Evolutionary conservation across 2,888 invertebrate genomes (phyloP).

Genomic region (Steinernema scapterisci): DNA sequence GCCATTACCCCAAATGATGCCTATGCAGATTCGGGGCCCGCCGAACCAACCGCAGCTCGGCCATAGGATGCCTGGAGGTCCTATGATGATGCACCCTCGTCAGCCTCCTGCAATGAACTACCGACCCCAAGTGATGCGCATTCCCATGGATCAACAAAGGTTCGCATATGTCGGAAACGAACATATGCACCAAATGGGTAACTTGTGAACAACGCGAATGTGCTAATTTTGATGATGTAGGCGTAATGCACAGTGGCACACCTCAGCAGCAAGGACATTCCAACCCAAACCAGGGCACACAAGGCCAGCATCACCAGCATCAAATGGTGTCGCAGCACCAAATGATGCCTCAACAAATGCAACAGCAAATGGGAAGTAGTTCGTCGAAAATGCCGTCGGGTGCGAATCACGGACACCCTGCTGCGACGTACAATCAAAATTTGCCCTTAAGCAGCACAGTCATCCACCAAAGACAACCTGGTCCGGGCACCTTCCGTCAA

Average conservation of each 20-base stretch:
- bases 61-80: neutral
- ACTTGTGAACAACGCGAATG: neutral
- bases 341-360: constrained; percentile 15
- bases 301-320: constrained; percentile 3
- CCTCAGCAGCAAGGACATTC: neutral
- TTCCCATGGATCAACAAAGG: neutral
- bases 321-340: constrained; percentile 8
- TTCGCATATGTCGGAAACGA: neutral
- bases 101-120: neutral
- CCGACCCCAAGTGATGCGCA: constrained; percentile 17
- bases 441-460: neutral
- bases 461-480: constrained; percentile 2
- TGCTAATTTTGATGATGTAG: neutral
- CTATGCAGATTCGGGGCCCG: neutral
- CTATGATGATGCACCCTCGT: constrained; percentile 2
- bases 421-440: neutral
- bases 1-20: neutral
- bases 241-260: neutral
- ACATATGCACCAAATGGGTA: constrained; percentile 21
- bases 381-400: constrained; percentile 5
- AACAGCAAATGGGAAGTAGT: neutral
- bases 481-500: neutral
- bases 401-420: neutral
- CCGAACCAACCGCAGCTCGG: neutral
- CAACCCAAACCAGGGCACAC: neutral